Conservation (phyloP, 1,140 invertebrate species). For the Papilio helenus region DNA sequence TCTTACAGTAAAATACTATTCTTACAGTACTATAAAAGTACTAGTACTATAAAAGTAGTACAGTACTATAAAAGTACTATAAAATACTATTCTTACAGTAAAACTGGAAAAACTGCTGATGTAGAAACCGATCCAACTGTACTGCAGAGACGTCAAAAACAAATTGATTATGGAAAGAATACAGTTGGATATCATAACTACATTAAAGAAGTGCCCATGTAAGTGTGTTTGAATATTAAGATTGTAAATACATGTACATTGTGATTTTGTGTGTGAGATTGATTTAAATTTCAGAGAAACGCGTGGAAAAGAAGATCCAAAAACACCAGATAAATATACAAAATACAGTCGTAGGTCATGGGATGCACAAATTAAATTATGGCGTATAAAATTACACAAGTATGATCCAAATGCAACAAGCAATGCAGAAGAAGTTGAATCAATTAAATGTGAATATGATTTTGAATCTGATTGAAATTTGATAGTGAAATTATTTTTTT, state of each 20-base stretch:
- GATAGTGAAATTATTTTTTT: not conserved
- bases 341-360: constrained; percentile 96
- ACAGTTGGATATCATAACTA: constrained; percentile 95
- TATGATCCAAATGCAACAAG: constrained; percentile 86
- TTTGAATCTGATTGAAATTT: not conserved
- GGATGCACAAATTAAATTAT: constrained; percentile 93
- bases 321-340: constrained; percentile 92
- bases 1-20: constrained; percentile 55
- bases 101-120: constrained; percentile 65
- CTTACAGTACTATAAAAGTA: too few species aligned
- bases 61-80: too few species aligned
- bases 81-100: constrained; percentile 56
- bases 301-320: constrained; percentile 89
- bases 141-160: constrained; percentile 92
- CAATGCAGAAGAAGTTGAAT: constrained; percentile 26
- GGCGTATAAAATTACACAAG: constrained; percentile 92
- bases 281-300: constrained; percentile 82
- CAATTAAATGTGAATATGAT: constrained; percentile 18
- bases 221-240: constrained; percentile 63
- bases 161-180: constrained; percentile 98
- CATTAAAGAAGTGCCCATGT: constrained; percentile 88
- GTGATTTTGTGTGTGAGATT: not conserved
- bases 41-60: too few species aligned
- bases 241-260: not conserved
- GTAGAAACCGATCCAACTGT: constrained; percentile 89